phyloP scores from a whole-genome alignment of 2,113 vertebrate genomes.

The Trogon surrucura region DNA sequence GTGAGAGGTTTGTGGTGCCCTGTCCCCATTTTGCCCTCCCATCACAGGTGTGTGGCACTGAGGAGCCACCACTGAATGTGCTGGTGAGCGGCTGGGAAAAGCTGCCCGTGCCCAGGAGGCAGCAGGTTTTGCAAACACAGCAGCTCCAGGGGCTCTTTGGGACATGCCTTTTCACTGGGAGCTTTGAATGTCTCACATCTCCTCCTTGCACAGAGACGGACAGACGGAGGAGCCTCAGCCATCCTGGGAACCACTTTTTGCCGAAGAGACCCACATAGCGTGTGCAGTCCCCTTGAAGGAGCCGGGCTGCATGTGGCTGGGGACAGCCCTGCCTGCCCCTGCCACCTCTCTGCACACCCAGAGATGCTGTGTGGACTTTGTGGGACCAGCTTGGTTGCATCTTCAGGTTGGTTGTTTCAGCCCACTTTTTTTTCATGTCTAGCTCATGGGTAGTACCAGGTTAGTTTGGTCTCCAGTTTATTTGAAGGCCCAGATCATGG shows the following conservation, averaged over 20 bases:
- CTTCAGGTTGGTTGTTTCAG: background rate
- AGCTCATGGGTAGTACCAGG: background rate
- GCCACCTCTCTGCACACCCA: background rate
- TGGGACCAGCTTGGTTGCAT: background rate
- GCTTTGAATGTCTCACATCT: background rate
- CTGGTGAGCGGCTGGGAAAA: background rate
- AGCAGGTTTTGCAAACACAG: background rate
- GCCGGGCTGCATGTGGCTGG: background rate
- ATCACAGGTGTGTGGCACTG: rapidly evolving
- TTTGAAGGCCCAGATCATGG: background rate
- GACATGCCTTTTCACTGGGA: background rate
- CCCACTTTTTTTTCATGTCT: background rate
- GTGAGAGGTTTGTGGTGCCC: background rate
- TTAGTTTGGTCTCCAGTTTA: background rate
- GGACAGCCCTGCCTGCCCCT: background rate
- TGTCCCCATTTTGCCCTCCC: background rate
- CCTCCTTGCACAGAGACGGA: background rate
- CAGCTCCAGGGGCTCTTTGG: background rate
- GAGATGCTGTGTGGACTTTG: background rate
- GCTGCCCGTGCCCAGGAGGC: background rate
- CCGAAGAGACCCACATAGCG: background rate
- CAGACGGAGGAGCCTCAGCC: too few species aligned
- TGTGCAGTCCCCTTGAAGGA: background rate
- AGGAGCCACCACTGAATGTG: rapidly evolving
- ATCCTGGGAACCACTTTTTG: background rate